These are phyloP conservation scores for Antheraea pernyi DNA, from an alignment of 1,140 invertebrate species.

Conservation along the genomic window DNA sequence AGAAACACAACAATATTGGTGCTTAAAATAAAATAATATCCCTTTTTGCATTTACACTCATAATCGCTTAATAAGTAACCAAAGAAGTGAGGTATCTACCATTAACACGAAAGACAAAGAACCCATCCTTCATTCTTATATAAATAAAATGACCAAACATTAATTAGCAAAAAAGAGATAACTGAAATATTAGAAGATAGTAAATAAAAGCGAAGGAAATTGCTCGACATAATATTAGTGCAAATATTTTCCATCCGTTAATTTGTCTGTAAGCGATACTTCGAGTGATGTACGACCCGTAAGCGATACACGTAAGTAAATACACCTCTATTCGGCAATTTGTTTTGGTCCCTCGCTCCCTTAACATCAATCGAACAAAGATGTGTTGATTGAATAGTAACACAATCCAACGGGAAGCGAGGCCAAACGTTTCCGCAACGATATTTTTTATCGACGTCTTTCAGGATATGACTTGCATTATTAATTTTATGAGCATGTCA, in stretches of 20 bases:
- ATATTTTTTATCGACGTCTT: constrained; percentile 5
- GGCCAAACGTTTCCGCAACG: constrained; percentile 14
- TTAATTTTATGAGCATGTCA: neutral
- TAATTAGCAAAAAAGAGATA: neutral
- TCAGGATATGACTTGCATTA: neutral
- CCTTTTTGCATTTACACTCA: too few species aligned
- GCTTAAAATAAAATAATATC: too few species aligned
- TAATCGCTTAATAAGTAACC: too few species aligned
- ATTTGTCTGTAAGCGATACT: constrained; percentile 48
- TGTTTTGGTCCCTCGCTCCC: constrained; percentile 35
- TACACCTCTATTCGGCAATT: constrained; percentile 30
- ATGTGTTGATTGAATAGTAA: constrained; percentile 60
- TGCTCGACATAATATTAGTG: constrained; percentile 23
- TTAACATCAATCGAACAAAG: constrained; percentile 55
- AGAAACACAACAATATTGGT: too few species aligned
- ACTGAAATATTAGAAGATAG: neutral
- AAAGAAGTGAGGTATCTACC: too few species aligned
- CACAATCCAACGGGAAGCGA: constrained; percentile 44
- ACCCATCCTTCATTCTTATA: too few species aligned
- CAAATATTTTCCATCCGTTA: constrained; percentile 40
- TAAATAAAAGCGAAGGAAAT: constrained; percentile 11
- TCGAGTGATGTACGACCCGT: constrained; percentile 35
- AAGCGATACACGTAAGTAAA: constrained; percentile 44
- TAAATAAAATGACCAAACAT: constrained; percentile 4
- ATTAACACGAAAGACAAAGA: too few species aligned